Base-by-base conservation (phyloP, 1,140 invertebrate species). In the Drosophila bocqueti region DNA sequence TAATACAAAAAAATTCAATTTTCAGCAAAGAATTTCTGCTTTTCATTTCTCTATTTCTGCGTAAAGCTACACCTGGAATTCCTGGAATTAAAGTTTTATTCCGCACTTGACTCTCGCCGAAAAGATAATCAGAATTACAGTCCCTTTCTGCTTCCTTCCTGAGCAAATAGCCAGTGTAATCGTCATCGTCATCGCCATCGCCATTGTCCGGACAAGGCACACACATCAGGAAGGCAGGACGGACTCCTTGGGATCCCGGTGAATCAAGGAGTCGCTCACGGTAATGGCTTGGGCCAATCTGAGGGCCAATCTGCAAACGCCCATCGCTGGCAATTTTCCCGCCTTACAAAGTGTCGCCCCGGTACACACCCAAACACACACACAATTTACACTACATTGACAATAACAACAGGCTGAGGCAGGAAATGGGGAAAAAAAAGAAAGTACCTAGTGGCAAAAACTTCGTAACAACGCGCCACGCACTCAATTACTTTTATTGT, bases 401-500 rank as follows among this genome's bases (percentile, higher is more conserved):
- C 63, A 80, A 81, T 69, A 68, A 79, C 42, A 89, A 81, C 63
- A 74, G 45, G 50, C 47, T 45, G 64, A 29, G 38, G 49, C 50
- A 54, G 50, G 18, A 36, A 38, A 16, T 21, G 18, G 21, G 42
- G 50, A 58, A 46, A 47, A n/a, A 54, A 38, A 38, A 40, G 29
- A 40, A 54, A 29, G 34, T 50, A 78, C 34, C 34, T 40, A 38
- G 57, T 69, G 63, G 42, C 50, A 62, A 79, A 74, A 78, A 78
- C 69, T 57, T 21, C 21, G 76, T 71, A 79, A 65, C 57, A 80
- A 66, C 76, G 64, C 73, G 45, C 79, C 79, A 82, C 80, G 80
- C 84, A 89, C 83, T 87, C 84, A 89, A 87, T 87, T 87, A 87
- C 86, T 87, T 87, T 87, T 87, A 87, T 87, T 87, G 84, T 87